Evolutionary conservation across 2,113 vertebrate genomes (phyloP).

Genomic region (Pluvialis apricaria): DNA sequence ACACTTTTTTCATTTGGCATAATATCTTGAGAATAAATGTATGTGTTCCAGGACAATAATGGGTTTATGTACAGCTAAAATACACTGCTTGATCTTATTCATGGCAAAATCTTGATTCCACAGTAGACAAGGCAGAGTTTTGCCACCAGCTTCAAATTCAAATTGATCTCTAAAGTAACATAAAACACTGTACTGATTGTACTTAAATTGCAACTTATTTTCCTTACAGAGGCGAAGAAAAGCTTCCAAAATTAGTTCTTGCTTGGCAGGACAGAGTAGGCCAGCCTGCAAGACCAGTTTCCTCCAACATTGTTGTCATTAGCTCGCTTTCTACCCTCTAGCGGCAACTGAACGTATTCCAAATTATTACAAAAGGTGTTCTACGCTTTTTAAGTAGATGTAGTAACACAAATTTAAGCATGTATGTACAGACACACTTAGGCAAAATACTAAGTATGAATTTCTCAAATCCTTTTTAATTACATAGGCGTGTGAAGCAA

Average conservation of each 20-base stretch:
- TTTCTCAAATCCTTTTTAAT: not conserved
- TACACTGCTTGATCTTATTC: not conserved
- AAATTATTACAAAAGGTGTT: not conserved
- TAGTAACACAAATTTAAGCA: not conserved
- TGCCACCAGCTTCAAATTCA: not conserved
- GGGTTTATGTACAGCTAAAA: not conserved
- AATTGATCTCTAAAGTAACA: not conserved
- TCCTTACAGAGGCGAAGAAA: not conserved
- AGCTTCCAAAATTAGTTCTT: not conserved
- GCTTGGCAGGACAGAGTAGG: not conserved
- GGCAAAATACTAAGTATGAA: not conserved
- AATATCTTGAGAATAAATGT: not conserved
- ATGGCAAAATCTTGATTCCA: not conserved
- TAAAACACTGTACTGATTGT: not conserved
- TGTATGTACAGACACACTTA: not conserved
- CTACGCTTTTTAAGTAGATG: not conserved
- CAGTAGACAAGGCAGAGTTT: not conserved
- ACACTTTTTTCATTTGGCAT: not conserved
- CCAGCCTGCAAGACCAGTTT: not conserved
- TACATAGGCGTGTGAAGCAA: not conserved
- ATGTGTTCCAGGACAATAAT: not conserved
- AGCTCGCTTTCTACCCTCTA: not conserved
- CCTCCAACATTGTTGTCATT: not conserved
- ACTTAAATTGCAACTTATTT: not conserved
- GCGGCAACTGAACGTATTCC: not conserved